Conservation (phyloP, 2,113 vertebrate species). For the Tiliqua scincoides region DNA sequence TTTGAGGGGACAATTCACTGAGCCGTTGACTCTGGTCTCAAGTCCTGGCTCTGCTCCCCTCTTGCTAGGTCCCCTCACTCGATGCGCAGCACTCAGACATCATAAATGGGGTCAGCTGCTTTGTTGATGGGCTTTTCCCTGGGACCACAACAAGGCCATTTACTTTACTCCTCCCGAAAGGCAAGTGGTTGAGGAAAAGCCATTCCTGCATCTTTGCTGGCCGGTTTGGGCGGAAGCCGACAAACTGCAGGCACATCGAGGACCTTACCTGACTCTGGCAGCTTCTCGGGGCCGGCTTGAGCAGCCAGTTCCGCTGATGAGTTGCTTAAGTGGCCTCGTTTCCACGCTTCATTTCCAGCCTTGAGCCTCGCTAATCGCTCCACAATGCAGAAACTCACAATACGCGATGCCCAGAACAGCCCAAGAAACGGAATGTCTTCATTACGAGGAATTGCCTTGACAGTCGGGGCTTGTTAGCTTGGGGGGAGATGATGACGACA, state of each 20-base stretch:
- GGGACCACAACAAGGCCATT: fast-evolving
- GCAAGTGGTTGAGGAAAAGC: slow-evolving; percentile 57
- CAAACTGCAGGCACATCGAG: slow-evolving; percentile 55
- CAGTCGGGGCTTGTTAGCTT: neutral
- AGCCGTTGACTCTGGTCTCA: slow-evolving; percentile 15
- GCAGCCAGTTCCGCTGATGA: slow-evolving; percentile 32
- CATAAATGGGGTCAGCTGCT: neutral
- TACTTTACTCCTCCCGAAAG: slow-evolving; percentile 28
- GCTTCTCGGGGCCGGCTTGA: slow-evolving; percentile 27
- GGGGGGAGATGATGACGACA: neutral
- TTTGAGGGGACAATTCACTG: neutral
- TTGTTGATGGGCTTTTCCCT: slow-evolving; percentile 34
- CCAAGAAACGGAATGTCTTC: neutral
- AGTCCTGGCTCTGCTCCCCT: neutral
- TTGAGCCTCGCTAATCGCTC: neutral
- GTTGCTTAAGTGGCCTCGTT: slow-evolving; percentile 56
- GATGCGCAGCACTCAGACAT: neutral
- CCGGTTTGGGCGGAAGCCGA: slow-evolving; percentile 20
- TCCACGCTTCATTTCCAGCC: slow-evolving; percentile 27
- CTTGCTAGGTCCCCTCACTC: neutral
- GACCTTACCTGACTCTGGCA: slow-evolving; percentile 41
- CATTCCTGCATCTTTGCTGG: slow-evolving; percentile 53
- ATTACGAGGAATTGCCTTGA: neutral
- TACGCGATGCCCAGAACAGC: neutral
- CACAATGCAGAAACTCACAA: neutral